Evolutionary conservation across 2,797 vertebrate genomes (phyloP).

Genomic region (Buphagus erythrorhynchus): DNA sequence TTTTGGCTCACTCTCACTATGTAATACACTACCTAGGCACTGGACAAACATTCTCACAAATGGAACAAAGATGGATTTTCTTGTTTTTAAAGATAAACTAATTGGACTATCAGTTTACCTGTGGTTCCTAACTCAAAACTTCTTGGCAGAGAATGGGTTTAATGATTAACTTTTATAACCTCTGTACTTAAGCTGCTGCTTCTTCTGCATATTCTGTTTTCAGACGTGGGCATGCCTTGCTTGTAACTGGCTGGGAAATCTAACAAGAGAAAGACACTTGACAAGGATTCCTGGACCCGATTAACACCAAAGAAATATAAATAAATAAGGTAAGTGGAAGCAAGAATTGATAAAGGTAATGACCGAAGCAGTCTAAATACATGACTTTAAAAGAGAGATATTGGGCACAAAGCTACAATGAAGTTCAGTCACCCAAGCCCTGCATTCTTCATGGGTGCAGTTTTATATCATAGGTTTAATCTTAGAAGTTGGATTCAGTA

Average conservation of each 20-base stretch:
- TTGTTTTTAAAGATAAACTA: slow-evolving; percentile 36
- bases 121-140: neutral
- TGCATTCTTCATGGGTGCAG: neutral
- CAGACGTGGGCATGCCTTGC: slow-evolving; percentile 30
- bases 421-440: neutral
- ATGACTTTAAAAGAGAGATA: neutral
- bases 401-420: neutral
- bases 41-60: neutral
- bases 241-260: neutral
- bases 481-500: neutral
- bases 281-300: neutral
- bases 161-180: slow-evolving; percentile 80
- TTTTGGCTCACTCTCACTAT: neutral
- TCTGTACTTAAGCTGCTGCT: slow-evolving; percentile 74
- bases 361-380: neutral
- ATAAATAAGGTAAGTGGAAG: slow-evolving; percentile 64
- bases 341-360: neutral
- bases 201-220: slow-evolving; percentile 10
- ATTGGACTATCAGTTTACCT: neutral
- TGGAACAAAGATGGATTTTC: neutral
- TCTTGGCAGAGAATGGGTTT: slow-evolving; percentile 58
- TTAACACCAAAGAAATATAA: neutral
- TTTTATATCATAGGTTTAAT: neutral
- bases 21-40: neutral
- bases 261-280: neutral